Evolutionary conservation across 2,113 vertebrate genomes (phyloP), one percentile per base, ranked within the genome.

Genomic region (Engraulis encrasicolus): DNA sequence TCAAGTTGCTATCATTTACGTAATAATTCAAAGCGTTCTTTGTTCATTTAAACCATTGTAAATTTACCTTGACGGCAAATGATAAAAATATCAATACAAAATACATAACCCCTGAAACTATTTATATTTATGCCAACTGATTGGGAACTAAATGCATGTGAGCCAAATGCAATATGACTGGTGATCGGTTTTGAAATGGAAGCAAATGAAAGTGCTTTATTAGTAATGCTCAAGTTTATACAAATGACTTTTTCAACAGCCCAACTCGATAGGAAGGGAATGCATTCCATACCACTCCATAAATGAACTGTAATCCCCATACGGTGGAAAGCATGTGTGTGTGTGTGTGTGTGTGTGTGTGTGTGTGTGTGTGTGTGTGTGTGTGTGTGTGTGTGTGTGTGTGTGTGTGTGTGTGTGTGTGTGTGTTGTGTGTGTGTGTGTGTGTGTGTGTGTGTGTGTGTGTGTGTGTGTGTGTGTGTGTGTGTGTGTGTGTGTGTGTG

Each of bases 261-360:
- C 66, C 66, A 74, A 17, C 27, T 74, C 27, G 27, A 74, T 11
- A 31, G 27, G 66, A 74, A n/a, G n/a, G n/a, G n/a, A n/a, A n/a
- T n/a, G 66, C 27, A 5, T n/a, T n/a, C n/a, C 9, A 7, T 36
- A 74, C 31, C 66, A 36, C 66, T 15, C 17, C 14, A 36, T 5
- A 34, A 74, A 74, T 74, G 66, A 74, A 74, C 66, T 74, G 23
- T 12, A 34, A 74, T 74, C 66, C 12, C 12, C 31, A 27, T 34
- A 31, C n/a, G 66, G 34, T 74, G 66, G 66, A 74, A 36, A 74
- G 27, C n/a, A n/a, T n/a, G n/a, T n/a, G n/a, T n/a, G n/a, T n/a
- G n/a, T n/a, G n/a, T n/a, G n/a, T n/a, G n/a, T n/a, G n/a, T n/a
- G n/a, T n/a, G n/a, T n/a, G n/a, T n/a, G n/a, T n/a, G n/a, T n/a